Conservation (phyloP, 2,113 vertebrate species). For the Sminthopsis crassicaudata region DNA sequence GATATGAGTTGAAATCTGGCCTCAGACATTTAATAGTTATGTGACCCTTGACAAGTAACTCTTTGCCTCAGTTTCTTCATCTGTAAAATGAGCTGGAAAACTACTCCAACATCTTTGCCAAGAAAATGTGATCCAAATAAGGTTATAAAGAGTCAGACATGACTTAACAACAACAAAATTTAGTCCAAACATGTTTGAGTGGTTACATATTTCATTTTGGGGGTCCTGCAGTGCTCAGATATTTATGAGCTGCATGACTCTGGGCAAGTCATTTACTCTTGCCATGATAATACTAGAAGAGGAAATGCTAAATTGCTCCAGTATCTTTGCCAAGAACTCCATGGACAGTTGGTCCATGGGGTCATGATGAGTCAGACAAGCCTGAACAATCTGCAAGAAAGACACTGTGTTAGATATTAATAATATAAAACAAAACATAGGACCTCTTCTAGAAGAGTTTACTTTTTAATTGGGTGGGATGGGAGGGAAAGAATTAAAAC, state of each 20-base stretch:
- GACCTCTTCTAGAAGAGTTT: background rate
- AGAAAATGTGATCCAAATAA: too few species aligned
- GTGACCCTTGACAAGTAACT: background rate
- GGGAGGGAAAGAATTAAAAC: background rate
- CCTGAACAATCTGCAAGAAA: background rate
- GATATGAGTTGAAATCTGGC: background rate
- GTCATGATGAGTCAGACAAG: background rate
- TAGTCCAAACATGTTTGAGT: too few species aligned
- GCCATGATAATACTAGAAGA: background rate
- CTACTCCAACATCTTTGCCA: too few species aligned
- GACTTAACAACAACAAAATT: too few species aligned
- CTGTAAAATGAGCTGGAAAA: too few species aligned
- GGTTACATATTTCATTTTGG: too few species aligned
- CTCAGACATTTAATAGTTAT: background rate
- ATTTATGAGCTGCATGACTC: too few species aligned
- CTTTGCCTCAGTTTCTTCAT: too few species aligned
- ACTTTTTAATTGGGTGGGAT: background rate
- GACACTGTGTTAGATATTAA: background rate
- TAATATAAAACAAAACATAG: background rate
- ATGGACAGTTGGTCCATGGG: background rate
- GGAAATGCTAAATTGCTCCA: background rate
- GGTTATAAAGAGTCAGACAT: too few species aligned
- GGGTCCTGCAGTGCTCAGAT: too few species aligned
- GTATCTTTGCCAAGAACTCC: background rate
- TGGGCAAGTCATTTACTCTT: background rate